Conservation (phyloP, 2,797 vertebrate species). For the Pelobates cultripes region DNA sequence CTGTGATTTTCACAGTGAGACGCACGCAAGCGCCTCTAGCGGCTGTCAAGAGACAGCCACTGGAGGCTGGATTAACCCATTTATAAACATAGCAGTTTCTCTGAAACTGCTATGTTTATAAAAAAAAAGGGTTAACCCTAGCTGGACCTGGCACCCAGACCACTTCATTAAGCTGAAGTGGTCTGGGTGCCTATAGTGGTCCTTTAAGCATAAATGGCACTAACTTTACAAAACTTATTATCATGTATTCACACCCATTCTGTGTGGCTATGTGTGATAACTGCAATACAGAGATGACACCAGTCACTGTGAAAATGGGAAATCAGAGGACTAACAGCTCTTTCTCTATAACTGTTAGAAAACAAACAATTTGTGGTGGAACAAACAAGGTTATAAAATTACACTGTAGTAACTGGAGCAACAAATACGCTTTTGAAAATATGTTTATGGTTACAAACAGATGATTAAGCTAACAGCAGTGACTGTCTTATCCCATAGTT, state of each 20-base stretch:
- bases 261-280: not conserved
- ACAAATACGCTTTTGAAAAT: not conserved
- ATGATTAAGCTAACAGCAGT: not conserved
- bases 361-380: not conserved
- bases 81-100: too few relatives aligned
- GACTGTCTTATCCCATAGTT: not conserved
- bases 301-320: not conserved
- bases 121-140: too few relatives aligned
- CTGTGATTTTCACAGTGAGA: too few relatives aligned
- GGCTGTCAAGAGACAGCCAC: too few relatives aligned
- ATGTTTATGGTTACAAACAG: not conserved
- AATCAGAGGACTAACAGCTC: not conserved
- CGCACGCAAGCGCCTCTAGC: too few relatives aligned
- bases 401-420: not conserved
- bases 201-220: not conserved
- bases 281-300: not conserved
- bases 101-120: too few relatives aligned
- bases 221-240: not conserved
- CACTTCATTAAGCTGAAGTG: too few relatives aligned
- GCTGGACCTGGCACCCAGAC: too few relatives aligned
- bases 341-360: not conserved
- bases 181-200: too few relatives aligned
- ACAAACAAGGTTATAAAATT: not conserved
- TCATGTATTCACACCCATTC: not conserved
- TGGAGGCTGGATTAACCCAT: too few relatives aligned